Base-by-base conservation (phyloP, 2,113 vertebrate species). In the Silurus glanis region DNA sequence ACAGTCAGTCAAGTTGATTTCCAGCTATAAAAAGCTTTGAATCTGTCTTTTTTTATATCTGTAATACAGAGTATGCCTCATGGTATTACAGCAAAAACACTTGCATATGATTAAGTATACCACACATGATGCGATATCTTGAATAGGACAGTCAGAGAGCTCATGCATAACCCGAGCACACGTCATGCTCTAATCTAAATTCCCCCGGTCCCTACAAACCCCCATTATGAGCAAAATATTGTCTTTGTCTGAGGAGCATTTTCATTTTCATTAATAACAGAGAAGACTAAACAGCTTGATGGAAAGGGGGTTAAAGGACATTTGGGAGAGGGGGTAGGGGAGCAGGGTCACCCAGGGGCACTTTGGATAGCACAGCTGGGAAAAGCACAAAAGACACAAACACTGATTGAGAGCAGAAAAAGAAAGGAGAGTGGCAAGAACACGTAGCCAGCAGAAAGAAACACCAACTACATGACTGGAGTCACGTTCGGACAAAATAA, bases 131-230 rank as follows among this genome's bases (percentile, higher is more conserved):
- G 9, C 6, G 25, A 23, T 37, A 83, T 76, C 7, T 25, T 83
- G 49, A 87, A 76, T 55, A 59, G 49, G 86, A 81, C 51, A 47
- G 51, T 83, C 47, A 59, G 49, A 85, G 80, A 19, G 61, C 80
- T 80, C 86, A 85, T 78, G 1, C 55, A 83, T 55, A 82, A 75
- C 28, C 49, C 66, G 71, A 67, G 47, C 67, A 85, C 85, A 61
- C 45, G 71, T 66, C 72, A 49, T 82, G 14, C 56, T 17, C 64
- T 64, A 25, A 86, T 85, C 37, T 64, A 51, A 97, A 96, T 95
- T 95, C 96, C 89, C 6, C 47, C 61, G 49, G 13, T 14, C 37
- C 9, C 59, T 23, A 71, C 74, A 72, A 28, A 61, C 64, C 45
- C 84, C 74, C 45, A 69, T 71, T 74, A 80, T 8, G n/a, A 23